A percentile compares a stretch with the other conserved stretches of the same genome.
Conservation (phyloP, 1,140 invertebrate species). For the Ceratoteleas bidentatus region DNA sequence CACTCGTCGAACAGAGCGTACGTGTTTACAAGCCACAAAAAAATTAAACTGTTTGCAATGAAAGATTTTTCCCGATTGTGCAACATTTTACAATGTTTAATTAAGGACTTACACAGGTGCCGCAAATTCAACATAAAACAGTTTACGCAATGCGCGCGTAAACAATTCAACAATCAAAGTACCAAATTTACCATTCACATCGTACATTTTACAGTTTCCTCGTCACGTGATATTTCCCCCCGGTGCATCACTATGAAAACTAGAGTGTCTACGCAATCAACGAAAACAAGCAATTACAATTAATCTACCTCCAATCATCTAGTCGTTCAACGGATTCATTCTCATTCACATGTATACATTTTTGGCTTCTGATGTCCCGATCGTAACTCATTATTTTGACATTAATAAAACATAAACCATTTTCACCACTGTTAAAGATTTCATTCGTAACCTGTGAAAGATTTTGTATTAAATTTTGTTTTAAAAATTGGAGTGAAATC, state of each 20-base stretch:
- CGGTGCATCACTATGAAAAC: slow-evolving; percentile 16
- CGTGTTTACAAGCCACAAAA: too few relatives aligned
- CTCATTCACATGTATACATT: background rate
- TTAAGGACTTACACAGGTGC: slow-evolving; percentile 2
- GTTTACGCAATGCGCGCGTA: slow-evolving; percentile 22
- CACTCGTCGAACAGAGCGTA: too few relatives aligned
- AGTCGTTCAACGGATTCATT: slow-evolving; percentile 7
- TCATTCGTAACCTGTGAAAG: too few relatives aligned
- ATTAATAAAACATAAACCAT: slow-evolving; percentile 1
- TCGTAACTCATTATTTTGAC: background rate
- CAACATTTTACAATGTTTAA: background rate
- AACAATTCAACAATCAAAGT: slow-evolving; percentile 50
- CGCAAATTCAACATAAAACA: slow-evolving; percentile 26
- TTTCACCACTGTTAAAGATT: too few relatives aligned
- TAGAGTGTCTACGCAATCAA: slow-evolving; percentile 31
- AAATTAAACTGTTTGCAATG: too few relatives aligned
- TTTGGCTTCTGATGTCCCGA: background rate
- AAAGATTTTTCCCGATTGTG: too few relatives aligned
- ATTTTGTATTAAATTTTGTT: too few relatives aligned
- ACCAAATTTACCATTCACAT: slow-evolving; percentile 51
- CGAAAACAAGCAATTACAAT: slow-evolving; percentile 46
- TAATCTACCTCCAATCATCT: slow-evolving; percentile 17
- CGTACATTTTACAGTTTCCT: slow-evolving; percentile 45
- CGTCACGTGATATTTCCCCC: slow-evolving; percentile 35
- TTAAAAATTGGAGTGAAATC: too few relatives aligned